phyloP scores from a whole-genome alignment of 2,113 vertebrate genomes.

The Phyllopteryx taeniolatus region DNA sequence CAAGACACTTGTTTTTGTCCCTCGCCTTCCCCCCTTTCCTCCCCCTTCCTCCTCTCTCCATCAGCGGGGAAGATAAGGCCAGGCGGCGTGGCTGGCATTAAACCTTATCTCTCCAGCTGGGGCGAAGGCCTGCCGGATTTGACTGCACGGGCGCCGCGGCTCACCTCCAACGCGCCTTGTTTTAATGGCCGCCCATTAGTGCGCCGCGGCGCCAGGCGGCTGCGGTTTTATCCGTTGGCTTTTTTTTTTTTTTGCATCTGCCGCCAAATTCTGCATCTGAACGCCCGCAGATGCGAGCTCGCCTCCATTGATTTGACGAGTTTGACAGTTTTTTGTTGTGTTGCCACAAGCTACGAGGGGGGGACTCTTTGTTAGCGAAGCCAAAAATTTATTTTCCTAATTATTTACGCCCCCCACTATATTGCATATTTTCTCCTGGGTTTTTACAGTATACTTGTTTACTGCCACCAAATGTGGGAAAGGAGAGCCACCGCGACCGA shows the following conservation, averaged over 20 bases:
- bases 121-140: constrained; percentile 67
- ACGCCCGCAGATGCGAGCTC: constrained; percentile 19
- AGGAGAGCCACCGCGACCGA: too few species aligned
- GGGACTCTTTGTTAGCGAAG: constrained; percentile 52
- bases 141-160: constrained; percentile 51
- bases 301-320: constrained; percentile 37
- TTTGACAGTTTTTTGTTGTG: constrained; percentile 12
- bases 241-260: constrained; percentile 10
- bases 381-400: background rate
- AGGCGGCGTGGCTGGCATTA: constrained; percentile 64
- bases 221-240: constrained; percentile 14
- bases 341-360: constrained; percentile 23
- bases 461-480: too few species aligned
- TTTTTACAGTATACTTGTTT: too few species aligned
- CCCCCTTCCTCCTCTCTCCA: constrained; percentile 51
- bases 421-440: too few species aligned
- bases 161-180: constrained; percentile 63
- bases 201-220: constrained; percentile 32
- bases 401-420: too few species aligned
- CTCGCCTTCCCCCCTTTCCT: constrained; percentile 33
- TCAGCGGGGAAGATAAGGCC: constrained; percentile 65
- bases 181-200: constrained; percentile 67
- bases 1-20: constrained; percentile 73
- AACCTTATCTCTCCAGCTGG: constrained; percentile 72
- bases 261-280: constrained; percentile 17